Conservation (phyloP, 2,797 vertebrate genomes). For the Xerus rutilus region DNA sequence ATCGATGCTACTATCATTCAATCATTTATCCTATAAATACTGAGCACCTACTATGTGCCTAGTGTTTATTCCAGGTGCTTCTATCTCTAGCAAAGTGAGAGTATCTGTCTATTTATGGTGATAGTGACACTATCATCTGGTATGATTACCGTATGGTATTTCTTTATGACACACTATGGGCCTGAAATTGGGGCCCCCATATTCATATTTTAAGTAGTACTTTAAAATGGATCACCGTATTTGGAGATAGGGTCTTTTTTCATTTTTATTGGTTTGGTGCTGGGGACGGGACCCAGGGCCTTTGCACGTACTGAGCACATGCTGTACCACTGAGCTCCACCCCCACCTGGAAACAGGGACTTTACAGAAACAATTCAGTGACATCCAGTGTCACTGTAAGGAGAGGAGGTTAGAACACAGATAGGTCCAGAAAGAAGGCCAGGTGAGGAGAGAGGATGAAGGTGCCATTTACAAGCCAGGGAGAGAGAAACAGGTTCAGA, state of each 20-base stretch:
- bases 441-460: no score
- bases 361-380: background rate
- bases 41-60: background rate
- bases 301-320: no score
- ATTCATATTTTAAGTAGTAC: background rate
- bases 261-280: no score
- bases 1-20: background rate
- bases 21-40: background rate
- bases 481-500: no score
- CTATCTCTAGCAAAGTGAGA: background rate
- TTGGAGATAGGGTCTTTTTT: background rate
- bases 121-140: no score
- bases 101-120: background rate
- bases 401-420: no score
- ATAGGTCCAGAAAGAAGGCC: no score
- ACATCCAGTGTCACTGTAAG: background rate
- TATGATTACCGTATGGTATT: background rate
- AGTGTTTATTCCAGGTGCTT: background rate
- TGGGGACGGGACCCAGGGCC: no score
- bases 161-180: background rate
- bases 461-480: no score
- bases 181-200: background rate
- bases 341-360: background rate
- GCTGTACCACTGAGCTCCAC: no score
- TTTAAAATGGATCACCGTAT: background rate